Evolutionary conservation across 2,888 invertebrate genomes (phyloP).

Genomic region (Mesochorus sp.): DNA sequence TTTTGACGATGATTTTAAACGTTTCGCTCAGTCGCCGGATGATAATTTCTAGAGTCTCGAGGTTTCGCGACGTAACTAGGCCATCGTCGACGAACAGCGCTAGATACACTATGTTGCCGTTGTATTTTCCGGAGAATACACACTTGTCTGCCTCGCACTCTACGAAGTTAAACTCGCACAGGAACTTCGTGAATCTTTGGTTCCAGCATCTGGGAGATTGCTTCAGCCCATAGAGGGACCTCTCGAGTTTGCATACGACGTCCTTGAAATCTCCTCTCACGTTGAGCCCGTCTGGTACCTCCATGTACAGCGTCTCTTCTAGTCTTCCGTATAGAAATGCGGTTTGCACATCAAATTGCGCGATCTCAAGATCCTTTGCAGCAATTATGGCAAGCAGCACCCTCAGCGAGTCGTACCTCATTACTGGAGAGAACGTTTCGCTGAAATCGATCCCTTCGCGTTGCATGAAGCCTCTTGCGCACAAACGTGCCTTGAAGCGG

Average conservation of each 20-base stretch:
- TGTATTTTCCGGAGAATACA: constrained; percentile 20
- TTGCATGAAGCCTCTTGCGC: constrained; percentile 34
- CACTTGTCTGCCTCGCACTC: constrained; percentile 43
- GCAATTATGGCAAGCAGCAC: constrained; percentile 55
- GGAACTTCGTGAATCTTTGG: too few species aligned
- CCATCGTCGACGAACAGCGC: constrained; percentile 43
- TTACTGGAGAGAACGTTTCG: constrained; percentile 60
- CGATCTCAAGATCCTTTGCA: constrained; percentile 52
- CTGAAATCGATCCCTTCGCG: constrained; percentile 30
- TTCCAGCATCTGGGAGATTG: constrained; percentile 52
- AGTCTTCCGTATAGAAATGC: constrained; percentile 58
- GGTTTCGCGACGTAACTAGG: neutral
- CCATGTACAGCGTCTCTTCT: constrained; percentile 59
- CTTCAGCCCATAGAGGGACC: constrained; percentile 53
- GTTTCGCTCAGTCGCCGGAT: neutral
- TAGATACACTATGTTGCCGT: constrained; percentile 33
- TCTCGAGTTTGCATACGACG: constrained; percentile 38
- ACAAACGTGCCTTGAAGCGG: constrained; percentile 31
- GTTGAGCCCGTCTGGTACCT: constrained; percentile 37
- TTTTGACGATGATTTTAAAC: constrained; percentile 26
- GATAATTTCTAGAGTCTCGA: neutral
- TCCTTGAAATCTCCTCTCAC: neutral
- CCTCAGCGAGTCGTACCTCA: constrained; percentile 28
- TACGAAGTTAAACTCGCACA: too few species aligned
- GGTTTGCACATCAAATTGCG: too few species aligned